A percentile compares a stretch with the other conserved stretches of the same genome.
phyloP scores from a whole-genome alignment of 2,888 invertebrate genomes.

The Pseudococcus jackbeardsleyi region DNA sequence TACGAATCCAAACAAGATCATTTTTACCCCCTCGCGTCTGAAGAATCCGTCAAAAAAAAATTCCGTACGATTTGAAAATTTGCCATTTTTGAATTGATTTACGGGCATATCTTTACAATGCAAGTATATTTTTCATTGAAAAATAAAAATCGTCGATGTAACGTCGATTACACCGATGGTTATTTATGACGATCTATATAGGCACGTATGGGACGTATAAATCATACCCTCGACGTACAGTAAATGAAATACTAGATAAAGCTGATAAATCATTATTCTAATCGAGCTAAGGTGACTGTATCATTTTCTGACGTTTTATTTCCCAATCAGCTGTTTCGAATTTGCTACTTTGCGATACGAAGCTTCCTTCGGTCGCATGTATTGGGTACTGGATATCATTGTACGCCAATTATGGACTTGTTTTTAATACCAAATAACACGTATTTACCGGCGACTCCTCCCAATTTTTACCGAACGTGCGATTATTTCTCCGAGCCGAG shows the following conservation, averaged over 20 bases:
- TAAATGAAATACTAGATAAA: neutral
- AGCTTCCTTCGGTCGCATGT: neutral
- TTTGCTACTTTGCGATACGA: neutral
- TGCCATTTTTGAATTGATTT: neutral
- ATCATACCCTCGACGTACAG: neutral
- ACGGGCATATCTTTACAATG: neutral
- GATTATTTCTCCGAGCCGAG: neutral
- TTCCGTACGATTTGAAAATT: neutral
- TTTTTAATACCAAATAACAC: neutral
- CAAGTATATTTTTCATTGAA: neutral
- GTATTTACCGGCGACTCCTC: constrained; percentile 11
- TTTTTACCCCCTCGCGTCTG: neutral
- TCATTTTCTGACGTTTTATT: neutral
- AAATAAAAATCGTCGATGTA: neutral
- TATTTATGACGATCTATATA: neutral
- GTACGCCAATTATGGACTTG: constrained; percentile 9
- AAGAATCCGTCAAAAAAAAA: neutral
- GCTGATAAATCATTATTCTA: neutral
- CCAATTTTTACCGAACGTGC: constrained; percentile 7
- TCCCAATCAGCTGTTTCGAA: neutral
- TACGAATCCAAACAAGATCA: neutral
- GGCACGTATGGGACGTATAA: neutral
- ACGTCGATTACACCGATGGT: neutral
- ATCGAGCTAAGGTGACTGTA: neutral
- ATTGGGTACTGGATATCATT: neutral